Percentiles rank a stretch among this genome's conserved stretches.
Conservation (phyloP, 2,113 vertebrate species). For the Atherinomorus stipes region DNA sequence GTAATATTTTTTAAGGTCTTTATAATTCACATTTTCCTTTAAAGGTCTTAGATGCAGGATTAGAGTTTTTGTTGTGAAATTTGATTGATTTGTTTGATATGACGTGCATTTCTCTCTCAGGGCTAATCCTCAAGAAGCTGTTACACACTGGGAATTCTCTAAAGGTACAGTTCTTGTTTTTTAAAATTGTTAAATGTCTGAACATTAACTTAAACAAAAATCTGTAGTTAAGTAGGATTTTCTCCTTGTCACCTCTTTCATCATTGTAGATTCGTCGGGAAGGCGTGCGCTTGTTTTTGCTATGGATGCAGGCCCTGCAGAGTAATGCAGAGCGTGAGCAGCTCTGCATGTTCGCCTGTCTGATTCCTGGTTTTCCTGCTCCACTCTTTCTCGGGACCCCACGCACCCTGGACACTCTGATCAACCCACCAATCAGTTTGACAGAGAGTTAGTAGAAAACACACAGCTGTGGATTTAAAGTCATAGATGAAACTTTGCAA, state of each 20-base stretch:
- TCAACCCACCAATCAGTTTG: slow-evolving; percentile 92
- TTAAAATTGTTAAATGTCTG: too few species aligned
- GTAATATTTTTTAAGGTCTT: too few species aligned
- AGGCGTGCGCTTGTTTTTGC: slow-evolving; percentile 94
- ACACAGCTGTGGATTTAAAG: slow-evolving; percentile 6
- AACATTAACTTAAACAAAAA: too few species aligned
- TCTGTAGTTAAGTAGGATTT: not conserved
- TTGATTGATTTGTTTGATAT: not conserved
- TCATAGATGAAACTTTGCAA: not conserved
- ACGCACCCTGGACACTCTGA: slow-evolving; percentile 94
- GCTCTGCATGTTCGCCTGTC: slow-evolving; percentile 96
- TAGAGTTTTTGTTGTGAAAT: not conserved
- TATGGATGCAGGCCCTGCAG: slow-evolving; percentile 98
- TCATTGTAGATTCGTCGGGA: slow-evolving; percentile 93
- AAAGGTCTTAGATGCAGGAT: not conserved
- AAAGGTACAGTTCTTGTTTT: slow-evolving; percentile 86
- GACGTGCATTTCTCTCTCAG: slow-evolving; percentile 71
- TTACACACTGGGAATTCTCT: slow-evolving; percentile 98
- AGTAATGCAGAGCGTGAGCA: slow-evolving; percentile 94
- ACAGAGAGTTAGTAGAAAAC: slow-evolving; percentile 91
- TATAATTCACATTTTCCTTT: not conserved
- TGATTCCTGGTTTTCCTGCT: slow-evolving; percentile 97
- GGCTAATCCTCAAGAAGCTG: slow-evolving; percentile 98
- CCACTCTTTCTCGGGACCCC: slow-evolving; percentile 91
- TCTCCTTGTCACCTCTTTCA: not conserved